phyloP scores from a whole-genome alignment of 2,888 invertebrate species.

The Lepas anatifera region DNA sequence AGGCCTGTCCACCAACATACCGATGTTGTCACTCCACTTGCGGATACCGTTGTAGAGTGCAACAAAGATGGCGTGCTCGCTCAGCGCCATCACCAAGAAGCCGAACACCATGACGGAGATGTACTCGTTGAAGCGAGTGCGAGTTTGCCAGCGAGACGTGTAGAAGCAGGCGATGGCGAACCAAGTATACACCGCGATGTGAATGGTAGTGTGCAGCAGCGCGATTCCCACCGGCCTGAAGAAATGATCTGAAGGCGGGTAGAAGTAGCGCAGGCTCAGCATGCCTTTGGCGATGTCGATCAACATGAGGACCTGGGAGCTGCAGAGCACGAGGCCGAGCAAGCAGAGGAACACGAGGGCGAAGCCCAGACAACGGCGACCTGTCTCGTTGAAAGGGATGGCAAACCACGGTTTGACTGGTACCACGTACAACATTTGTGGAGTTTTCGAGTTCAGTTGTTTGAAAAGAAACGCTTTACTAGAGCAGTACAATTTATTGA shows the following conservation, averaged over 20 bases:
- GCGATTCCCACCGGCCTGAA: background rate
- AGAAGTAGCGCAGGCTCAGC: background rate
- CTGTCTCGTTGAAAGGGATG: background rate
- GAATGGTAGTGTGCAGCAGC: background rate
- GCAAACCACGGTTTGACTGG: background rate
- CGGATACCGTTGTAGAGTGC: background rate
- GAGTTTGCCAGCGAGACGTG: constrained; percentile 3
- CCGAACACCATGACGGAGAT: background rate
- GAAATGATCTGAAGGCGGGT: background rate
- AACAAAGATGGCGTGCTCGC: background rate
- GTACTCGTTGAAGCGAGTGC: background rate
- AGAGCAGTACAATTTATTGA: no score
- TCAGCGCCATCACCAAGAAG: background rate
- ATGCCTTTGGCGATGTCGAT: background rate
- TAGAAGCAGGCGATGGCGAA: constrained; percentile 1
- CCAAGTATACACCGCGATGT: background rate
- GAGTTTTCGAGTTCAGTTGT: no score
- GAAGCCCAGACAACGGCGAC: background rate
- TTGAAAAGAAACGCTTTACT: background rate
- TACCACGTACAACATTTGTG: background rate
- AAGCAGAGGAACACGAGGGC: background rate
- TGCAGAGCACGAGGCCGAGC: background rate
- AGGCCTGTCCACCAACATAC: background rate
- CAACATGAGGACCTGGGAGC: background rate
- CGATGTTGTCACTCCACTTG: background rate